These are phyloP conservation scores for Chiloscyllium punctatum DNA, from an alignment of 2,797 vertebrate genomes.

Conservation along the genomic window DNA sequence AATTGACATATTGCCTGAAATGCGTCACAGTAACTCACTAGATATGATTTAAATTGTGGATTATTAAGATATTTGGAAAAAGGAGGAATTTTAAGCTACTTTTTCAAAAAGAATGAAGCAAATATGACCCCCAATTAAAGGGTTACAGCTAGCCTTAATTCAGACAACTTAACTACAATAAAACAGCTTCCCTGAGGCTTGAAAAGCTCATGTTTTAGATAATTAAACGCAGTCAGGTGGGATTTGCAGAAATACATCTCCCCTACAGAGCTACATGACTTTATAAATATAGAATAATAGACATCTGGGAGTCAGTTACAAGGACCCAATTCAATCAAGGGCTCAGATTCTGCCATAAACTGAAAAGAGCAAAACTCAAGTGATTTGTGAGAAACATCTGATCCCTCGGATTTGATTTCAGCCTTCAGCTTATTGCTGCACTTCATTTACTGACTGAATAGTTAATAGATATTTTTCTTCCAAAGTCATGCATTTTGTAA, in stretches of 20 bases:
- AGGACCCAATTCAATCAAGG: background rate
- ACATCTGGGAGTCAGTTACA: conserved; percentile 20
- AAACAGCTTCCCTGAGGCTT: conserved; percentile 21
- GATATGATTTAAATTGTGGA: background rate
- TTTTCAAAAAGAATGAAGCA: background rate
- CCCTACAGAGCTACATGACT: conserved; percentile 24
- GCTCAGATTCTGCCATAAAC: background rate
- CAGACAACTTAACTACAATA: conserved; percentile 30
- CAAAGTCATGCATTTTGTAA: background rate
- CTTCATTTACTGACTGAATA: background rate
- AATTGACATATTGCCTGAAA: background rate
- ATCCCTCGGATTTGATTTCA: background rate
- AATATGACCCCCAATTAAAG: background rate
- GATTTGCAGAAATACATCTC: conserved; percentile 32
- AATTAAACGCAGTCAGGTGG: conserved; percentile 31
- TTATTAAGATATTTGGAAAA: background rate
- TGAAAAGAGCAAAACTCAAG: conserved; percentile 1
- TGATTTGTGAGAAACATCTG: background rate
- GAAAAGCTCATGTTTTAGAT: conserved; percentile 33
- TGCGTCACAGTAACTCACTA: background rate
- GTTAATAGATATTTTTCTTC: background rate
- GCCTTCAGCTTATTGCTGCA: conserved; percentile 2
- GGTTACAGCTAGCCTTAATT: background rate
- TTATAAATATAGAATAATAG: conserved; percentile 37
- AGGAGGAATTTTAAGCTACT: background rate